These are phyloP conservation scores for Dusona sp. DNA, from an alignment of 2,888 invertebrate genomes.

Conservation along the genomic window DNA sequence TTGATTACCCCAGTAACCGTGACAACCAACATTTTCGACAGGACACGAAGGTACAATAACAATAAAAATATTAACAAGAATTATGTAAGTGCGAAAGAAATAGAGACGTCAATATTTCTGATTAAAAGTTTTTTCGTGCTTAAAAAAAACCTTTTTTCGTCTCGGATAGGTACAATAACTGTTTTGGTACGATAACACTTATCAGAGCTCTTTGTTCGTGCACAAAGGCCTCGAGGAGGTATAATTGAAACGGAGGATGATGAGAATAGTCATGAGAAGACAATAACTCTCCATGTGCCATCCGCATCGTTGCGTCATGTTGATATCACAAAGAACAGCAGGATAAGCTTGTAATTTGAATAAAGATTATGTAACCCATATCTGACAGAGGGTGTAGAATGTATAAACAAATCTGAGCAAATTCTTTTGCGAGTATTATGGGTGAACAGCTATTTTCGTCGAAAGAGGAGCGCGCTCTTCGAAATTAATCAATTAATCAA, in stretches of 20 bases:
- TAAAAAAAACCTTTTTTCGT: neutral
- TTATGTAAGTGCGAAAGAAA: neutral
- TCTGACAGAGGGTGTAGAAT: neutral
- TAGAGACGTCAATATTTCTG: neutral
- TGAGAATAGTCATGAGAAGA: conserved; percentile 15
- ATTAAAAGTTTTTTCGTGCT: neutral
- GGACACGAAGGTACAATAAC: neutral
- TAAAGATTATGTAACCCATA: conserved; percentile 14
- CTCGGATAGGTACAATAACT: conserved; percentile 58
- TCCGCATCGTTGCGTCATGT: conserved; percentile 35
- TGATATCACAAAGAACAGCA: neutral
- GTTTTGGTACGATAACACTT: conserved; percentile 65
- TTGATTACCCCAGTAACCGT: conserved; percentile 11
- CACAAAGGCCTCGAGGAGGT: neutral
- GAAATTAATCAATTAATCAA: conserved; percentile 39
- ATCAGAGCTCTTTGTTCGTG: neutral
- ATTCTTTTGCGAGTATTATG: neutral
- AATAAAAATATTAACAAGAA: neutral
- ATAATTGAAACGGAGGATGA: neutral
- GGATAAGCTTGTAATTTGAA: conserved; percentile 4
- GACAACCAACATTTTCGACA: neutral
- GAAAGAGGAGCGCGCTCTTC: neutral
- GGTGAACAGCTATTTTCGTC: conserved; percentile 19
- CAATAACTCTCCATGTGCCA: conserved; percentile 36
- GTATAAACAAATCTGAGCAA: neutral